Conservation (phyloP, 2,888 invertebrate genomes). For the Gasteruption jaculator region DNA sequence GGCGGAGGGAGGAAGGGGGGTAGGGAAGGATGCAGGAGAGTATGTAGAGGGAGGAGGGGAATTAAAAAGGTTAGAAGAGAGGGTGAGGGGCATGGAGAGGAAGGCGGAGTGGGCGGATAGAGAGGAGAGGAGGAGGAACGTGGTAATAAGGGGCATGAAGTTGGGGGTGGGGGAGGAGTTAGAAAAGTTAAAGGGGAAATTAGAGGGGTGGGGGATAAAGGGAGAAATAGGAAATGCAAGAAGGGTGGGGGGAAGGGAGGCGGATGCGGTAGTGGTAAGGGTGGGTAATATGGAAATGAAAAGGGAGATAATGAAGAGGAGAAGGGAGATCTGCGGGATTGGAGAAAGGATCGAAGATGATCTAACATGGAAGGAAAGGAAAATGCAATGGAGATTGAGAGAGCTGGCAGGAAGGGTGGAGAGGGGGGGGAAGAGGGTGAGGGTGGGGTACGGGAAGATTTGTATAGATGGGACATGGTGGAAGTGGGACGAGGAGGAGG, state of each 20-base stretch:
- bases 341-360: background rate
- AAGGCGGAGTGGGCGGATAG: background rate
- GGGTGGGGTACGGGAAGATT: background rate
- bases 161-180: background rate
- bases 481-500: background rate
- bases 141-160: too few relatives aligned
- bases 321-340: background rate
- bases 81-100: background rate
- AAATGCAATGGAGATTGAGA: background rate
- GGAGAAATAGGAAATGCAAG: background rate
- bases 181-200: background rate
- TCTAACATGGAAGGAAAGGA: background rate
- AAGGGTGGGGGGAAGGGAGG: background rate
- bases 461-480: background rate
- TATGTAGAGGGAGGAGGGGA: background rate
- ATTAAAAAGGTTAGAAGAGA: background rate
- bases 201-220: background rate
- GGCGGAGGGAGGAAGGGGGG: background rate
- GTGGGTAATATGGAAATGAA: background rate
- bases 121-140: constrained; percentile 1
- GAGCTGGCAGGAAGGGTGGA: background rate
- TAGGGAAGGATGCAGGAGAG: background rate
- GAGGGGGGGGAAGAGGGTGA: constrained; percentile 1
- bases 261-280: background rate
- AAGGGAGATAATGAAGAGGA: background rate